These are phyloP conservation scores for Mobula birostris DNA, from an alignment of 2,113 vertebrate genomes.

Conservation along the genomic window DNA sequence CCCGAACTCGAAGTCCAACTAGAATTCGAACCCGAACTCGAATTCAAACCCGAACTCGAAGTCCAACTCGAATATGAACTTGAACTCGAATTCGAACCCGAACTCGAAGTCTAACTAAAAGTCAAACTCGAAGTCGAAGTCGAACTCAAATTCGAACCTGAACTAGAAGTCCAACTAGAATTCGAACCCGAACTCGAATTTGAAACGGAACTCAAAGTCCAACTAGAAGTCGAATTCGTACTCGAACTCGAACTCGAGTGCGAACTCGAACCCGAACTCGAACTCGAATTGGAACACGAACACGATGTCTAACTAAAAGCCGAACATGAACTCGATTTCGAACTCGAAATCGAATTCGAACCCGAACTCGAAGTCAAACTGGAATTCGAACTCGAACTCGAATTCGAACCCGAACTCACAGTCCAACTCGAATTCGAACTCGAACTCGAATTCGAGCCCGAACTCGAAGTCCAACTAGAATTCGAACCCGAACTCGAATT, in stretches of 20 bases:
- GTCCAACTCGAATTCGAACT: neutral
- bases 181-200: neutral
- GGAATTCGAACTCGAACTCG: neutral
- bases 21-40: no score
- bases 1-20: no score
- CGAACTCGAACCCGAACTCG: neutral
- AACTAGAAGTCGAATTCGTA: neutral
- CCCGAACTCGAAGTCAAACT: neutral
- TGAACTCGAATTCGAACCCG: neutral
- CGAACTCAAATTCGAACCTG: neutral
- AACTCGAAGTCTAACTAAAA: no score
- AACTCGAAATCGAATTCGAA: neutral
- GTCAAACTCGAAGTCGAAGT: neutral
- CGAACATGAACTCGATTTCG: neutral
- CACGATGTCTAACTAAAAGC: no score
- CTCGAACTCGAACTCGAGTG: no score
- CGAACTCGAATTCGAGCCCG: neutral
- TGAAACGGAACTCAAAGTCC: neutral
- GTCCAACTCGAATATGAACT: no score
- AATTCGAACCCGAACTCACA: no score
- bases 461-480: neutral
- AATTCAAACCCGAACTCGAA: no score
- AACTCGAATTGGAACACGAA: neutral
- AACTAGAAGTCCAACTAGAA: neutral
- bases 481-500: neutral